Percentiles rank a stretch among this genome's conserved stretches.
Evolutionary conservation across 2,888 invertebrate genomes (phyloP).

Genomic region (Gortyna flavago): DNA sequence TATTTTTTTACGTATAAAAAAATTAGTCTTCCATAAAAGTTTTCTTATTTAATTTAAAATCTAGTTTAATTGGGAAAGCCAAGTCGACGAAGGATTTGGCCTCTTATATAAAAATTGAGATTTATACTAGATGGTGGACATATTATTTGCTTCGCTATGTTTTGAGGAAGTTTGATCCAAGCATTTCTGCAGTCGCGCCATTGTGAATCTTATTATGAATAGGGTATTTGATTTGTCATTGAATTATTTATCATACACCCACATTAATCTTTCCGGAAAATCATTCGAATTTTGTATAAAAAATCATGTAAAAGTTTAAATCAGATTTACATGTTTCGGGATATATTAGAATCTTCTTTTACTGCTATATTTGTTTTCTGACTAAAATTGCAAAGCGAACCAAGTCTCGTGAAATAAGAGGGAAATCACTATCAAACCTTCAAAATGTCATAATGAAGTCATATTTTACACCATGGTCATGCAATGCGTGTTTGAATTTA

Average conservation of each 20-base stretch:
- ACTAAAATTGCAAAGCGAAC: background rate
- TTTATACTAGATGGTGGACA: conserved; percentile 15
- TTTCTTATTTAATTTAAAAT: conserved; percentile 24
- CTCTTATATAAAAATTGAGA: conserved; percentile 3
- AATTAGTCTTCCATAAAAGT: conserved; percentile 43
- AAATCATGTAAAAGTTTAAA: background rate
- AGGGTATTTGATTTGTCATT: background rate
- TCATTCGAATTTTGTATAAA: background rate
- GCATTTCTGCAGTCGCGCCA: conserved; percentile 29
- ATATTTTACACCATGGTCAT: background rate
- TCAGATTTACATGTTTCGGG: background rate
- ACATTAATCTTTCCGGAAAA: background rate
- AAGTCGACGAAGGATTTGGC: conserved; percentile 38
- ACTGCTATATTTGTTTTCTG: background rate
- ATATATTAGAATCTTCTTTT: background rate
- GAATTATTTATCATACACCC: background rate
- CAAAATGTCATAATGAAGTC: background rate
- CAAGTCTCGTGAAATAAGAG: background rate
- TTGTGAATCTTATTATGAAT: background rate
- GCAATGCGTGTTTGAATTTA: background rate
- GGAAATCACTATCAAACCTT: background rate
- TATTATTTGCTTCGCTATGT: conserved; percentile 20
- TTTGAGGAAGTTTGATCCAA: conserved; percentile 12
- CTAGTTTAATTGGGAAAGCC: conserved; percentile 24
- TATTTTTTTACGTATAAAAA: conserved; percentile 45